Evolutionary conservation across 2,888 invertebrate genomes (phyloP).

Genomic region (Epinotia demarniana): DNA sequence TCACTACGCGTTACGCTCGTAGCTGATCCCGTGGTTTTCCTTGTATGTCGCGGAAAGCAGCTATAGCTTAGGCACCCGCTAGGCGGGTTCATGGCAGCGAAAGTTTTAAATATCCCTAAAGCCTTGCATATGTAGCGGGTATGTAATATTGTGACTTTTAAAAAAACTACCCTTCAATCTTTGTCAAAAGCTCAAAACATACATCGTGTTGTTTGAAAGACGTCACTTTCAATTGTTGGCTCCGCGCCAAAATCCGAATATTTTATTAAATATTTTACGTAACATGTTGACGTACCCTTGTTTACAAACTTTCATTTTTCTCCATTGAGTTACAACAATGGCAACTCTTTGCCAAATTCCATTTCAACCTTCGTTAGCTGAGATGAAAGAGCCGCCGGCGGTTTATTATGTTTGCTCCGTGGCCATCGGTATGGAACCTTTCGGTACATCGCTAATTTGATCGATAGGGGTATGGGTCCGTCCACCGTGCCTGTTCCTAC

Average conservation of each 20-base stretch:
- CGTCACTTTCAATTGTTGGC: slow-evolving; percentile 19
- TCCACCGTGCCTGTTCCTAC: background rate
- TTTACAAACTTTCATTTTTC: slow-evolving; percentile 3
- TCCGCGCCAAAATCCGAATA: slow-evolving; percentile 16
- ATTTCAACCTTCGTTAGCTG: slow-evolving; percentile 27
- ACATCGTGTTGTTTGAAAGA: slow-evolving; percentile 5
- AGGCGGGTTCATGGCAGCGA: too few species aligned
- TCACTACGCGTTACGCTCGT: too few species aligned
- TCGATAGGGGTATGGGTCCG: slow-evolving; percentile 18
- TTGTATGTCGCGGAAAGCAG: too few species aligned
- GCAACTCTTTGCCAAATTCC: slow-evolving; percentile 20
- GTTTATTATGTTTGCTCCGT: slow-evolving; percentile 27
- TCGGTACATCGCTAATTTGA: slow-evolving; percentile 28
- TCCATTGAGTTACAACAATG: background rate
- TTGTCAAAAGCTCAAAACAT: slow-evolving; percentile 12
- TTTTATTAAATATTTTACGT: slow-evolving; percentile 22
- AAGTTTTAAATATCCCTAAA: background rate
- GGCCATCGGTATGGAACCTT: slow-evolving; percentile 18
- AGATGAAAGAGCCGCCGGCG: slow-evolving; percentile 9
- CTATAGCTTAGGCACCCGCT: too few species aligned
- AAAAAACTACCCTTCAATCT: background rate
- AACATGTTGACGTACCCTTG: slow-evolving; percentile 25
- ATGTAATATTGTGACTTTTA: too few species aligned
- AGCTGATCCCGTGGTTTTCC: too few species aligned
- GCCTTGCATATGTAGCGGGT: background rate